Conservation (phyloP, 2,888 invertebrate genomes). For the Oegoconia quadripuncta region DNA sequence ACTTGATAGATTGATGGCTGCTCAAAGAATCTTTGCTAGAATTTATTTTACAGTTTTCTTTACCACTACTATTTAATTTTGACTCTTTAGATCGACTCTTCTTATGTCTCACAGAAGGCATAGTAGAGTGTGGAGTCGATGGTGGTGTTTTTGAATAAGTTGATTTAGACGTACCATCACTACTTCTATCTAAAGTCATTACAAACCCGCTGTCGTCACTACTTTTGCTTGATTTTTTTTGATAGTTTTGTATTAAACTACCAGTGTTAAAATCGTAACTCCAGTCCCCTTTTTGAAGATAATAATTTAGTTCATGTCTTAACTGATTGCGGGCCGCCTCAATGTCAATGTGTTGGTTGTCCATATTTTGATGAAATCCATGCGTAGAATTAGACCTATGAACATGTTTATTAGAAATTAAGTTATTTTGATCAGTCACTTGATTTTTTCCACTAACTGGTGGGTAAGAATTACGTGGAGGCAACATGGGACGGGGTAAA, state of each 20-base stretch:
- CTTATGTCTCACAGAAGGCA: constrained; percentile 70
- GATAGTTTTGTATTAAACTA: constrained; percentile 71
- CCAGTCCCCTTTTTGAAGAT: constrained; percentile 74
- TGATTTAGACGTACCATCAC: constrained; percentile 71
- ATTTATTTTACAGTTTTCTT: constrained; percentile 62
- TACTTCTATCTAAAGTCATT: constrained; percentile 73
- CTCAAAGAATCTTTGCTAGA: constrained; percentile 73
- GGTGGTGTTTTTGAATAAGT: constrained; percentile 73
- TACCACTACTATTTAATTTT: constrained; percentile 57
- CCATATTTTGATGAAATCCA: constrained; percentile 71
- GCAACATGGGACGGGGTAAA: constrained; percentile 79
- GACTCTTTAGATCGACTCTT: constrained; percentile 72
- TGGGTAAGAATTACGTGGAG: constrained; percentile 82
- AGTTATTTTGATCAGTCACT: constrained; percentile 71
- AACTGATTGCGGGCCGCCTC: constrained; percentile 71
- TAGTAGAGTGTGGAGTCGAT: constrained; percentile 67
- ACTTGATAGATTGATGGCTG: constrained; percentile 73
- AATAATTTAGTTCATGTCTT: constrained; percentile 70
- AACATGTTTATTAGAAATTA: constrained; percentile 75
- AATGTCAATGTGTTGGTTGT: constrained; percentile 60
- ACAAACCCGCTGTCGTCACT: constrained; percentile 75
- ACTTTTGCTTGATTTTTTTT: constrained; percentile 73
- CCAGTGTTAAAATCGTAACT: constrained; percentile 73
- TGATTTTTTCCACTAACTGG: constrained; percentile 78
- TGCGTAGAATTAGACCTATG: constrained; percentile 82